Conservation (phyloP, 2,797 vertebrate species). For the Ceryle rudis region DNA sequence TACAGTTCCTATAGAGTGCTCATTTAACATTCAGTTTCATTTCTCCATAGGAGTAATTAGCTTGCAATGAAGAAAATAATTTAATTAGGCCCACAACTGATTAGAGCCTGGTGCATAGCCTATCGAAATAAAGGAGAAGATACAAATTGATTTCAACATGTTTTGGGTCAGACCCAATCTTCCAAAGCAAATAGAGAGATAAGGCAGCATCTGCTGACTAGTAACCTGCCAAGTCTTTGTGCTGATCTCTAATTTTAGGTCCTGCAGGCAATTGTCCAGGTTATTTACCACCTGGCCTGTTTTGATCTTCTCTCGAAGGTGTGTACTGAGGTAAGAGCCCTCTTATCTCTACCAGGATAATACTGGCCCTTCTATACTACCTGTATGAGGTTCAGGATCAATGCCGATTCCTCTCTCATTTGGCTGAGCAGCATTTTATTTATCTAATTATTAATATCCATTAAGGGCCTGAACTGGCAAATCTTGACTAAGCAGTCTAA, state of each 20-base stretch:
- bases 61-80: constrained; percentile 48
- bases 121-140: constrained; percentile 29
- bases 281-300: constrained; percentile 60
- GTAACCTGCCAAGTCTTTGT: constrained; percentile 58
- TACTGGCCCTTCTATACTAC: not conserved
- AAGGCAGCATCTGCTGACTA: constrained; percentile 62
- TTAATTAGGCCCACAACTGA: constrained; percentile 53
- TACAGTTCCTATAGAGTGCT: not conserved
- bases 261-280: constrained; percentile 30
- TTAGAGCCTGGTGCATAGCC: constrained; percentile 13
- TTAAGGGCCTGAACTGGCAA: not conserved
- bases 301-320: not conserved
- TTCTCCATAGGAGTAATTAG: constrained; percentile 47
- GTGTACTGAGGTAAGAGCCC: not conserved
- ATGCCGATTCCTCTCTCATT: not conserved
- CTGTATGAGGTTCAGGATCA: not conserved
- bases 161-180: constrained; percentile 44
- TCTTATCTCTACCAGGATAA: not conserved
- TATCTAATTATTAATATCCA: not conserved
- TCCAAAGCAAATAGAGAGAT: constrained; percentile 68
- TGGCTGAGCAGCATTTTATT: constrained; percentile 10
- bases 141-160: constrained; percentile 58
- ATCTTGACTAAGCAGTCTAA: not conserved
- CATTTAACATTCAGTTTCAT: constrained; percentile 47
- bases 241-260: constrained; percentile 59